phyloP scores from a whole-genome alignment of 2,888 invertebrate species.

The Magallana nippona region DNA sequence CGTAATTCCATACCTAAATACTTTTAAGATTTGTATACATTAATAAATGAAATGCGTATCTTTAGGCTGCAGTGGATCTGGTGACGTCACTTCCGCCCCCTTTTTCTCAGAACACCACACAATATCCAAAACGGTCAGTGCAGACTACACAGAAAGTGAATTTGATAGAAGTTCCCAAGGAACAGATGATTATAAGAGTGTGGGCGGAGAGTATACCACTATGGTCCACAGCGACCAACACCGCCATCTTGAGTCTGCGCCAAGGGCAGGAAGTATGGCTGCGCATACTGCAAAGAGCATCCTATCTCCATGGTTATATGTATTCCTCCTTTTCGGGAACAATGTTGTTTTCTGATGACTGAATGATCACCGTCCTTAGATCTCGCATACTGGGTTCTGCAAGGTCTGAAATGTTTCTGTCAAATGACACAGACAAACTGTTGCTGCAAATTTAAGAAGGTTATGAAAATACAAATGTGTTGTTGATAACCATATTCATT shows the following conservation, averaged over 20 bases:
- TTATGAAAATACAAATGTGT: no score
- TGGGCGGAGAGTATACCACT: conserved; percentile 79
- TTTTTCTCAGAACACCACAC: neutral
- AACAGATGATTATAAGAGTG: conserved; percentile 76
- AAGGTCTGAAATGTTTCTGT: no score
- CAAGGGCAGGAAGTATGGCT: conserved; percentile 75
- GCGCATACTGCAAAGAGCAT: conserved; percentile 71
- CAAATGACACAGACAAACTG: no score
- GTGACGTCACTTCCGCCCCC: conserved; percentile 48
- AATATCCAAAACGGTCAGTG: no score
- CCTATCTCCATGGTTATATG: conserved; percentile 79
- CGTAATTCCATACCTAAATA: no score
- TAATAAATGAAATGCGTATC: neutral
- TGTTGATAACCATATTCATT: no score
- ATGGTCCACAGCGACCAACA: conserved; percentile 77
- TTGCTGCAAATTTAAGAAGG: no score
- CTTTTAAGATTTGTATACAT: neutral
- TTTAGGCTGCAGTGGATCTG: conserved; percentile 74
- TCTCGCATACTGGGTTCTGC: no score
- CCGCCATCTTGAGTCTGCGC: conserved; percentile 72
- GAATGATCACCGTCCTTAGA: no score
- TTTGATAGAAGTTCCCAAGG: conserved; percentile 69
- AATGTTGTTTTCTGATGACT: conserved; percentile 67
- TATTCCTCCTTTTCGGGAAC: conserved; percentile 79
- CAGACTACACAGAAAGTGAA: neutral